Conservation (phyloP, 2,113 vertebrate species). For the Vombatus ursinus region DNA sequence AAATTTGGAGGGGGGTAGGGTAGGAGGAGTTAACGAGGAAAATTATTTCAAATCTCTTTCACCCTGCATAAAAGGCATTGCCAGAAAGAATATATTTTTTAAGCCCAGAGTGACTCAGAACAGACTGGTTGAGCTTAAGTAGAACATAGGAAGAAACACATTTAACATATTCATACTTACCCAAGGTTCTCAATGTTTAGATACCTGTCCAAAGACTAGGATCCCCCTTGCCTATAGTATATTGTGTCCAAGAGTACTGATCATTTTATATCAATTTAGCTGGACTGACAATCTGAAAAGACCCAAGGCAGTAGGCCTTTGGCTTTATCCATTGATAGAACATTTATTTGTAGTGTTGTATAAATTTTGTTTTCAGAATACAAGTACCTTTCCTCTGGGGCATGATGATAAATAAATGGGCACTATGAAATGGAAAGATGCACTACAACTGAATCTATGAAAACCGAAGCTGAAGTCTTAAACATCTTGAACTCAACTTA, state of each 20-base stretch:
- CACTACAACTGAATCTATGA: background rate
- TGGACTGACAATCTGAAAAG: slow-evolving; percentile 27
- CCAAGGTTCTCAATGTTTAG: background rate
- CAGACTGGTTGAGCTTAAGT: background rate
- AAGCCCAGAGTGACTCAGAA: background rate
- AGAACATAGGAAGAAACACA: background rate
- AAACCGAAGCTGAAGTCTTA: background rate
- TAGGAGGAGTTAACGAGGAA: slow-evolving; percentile 1
- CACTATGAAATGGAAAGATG: background rate
- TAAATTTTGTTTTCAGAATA: slow-evolving; percentile 20
- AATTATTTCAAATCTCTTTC: slow-evolving; percentile 6
- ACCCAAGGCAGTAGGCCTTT: background rate
- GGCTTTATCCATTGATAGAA: slow-evolving; percentile 13
- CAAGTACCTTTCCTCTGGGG: background rate
- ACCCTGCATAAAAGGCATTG: slow-evolving; percentile 18
- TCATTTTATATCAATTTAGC: slow-evolving; percentile 31
- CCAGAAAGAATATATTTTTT: background rate
- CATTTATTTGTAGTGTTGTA: background rate
- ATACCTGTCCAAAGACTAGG: slow-evolving; percentile 1
- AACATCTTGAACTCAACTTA: background rate
- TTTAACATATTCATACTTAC: background rate
- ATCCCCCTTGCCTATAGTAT: background rate
- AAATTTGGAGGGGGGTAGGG: background rate
- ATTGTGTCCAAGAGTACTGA: background rate
- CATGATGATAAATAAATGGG: background rate